Conservation (phyloP, 2,797 vertebrate genomes). For the Sebastiscus albofasciatus region DNA sequence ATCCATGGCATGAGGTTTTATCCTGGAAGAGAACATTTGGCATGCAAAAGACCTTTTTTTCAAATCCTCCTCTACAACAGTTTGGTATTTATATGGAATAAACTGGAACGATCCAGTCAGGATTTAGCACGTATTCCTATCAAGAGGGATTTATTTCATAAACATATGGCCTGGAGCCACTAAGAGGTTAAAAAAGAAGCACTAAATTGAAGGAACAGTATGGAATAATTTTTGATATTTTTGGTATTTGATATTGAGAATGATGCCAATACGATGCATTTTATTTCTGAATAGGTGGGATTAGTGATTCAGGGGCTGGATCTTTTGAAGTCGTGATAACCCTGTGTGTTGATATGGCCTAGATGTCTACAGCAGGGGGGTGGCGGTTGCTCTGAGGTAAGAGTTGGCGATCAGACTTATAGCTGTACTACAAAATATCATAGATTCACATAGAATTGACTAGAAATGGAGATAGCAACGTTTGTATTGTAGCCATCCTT, state of each 20-base stretch:
- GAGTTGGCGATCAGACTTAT: background rate
- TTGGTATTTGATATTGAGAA: background rate
- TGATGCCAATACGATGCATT: background rate
- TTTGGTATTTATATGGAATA: constrained; percentile 19
- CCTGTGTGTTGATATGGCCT: background rate
- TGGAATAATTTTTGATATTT: background rate
- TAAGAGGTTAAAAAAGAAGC: constrained; percentile 12
- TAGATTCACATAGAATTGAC: background rate
- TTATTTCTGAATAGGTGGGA: background rate
- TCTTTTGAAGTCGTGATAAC: background rate
- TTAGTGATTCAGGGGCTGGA: background rate
- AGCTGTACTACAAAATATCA: background rate
- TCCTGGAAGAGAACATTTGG: constrained; percentile 14
- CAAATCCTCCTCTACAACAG: background rate
- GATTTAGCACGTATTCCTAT: constrained; percentile 23
- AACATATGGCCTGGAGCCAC: constrained; percentile 13
- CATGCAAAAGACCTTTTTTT: background rate
- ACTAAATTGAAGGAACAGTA: background rate
- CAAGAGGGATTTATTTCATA: constrained; percentile 27
- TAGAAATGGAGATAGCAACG: too few relatives aligned
- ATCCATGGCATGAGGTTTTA: background rate
- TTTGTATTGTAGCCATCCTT: background rate
- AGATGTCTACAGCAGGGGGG: background rate
- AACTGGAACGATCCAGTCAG: constrained; percentile 18
- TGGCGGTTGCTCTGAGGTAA: background rate